A percentile compares a stretch with the other conserved stretches of the same genome.
These are phyloP conservation scores for Sarcophaga carnaria DNA, from an alignment of 2,888 invertebrate genomes.

Conservation along the genomic window DNA sequence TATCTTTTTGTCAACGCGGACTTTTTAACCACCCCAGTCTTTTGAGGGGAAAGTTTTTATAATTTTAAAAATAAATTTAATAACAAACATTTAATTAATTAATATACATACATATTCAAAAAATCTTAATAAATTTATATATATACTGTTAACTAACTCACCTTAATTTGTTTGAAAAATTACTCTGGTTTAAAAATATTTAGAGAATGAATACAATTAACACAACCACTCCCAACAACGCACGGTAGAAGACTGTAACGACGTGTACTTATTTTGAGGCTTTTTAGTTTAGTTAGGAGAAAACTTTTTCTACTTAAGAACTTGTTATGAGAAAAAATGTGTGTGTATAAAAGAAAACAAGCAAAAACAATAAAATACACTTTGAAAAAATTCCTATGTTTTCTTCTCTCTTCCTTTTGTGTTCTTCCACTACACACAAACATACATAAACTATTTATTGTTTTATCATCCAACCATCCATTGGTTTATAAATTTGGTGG, in stretches of 20 bases:
- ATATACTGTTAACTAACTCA: constrained; percentile 20
- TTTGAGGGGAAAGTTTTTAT: not conserved
- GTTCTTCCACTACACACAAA: not conserved
- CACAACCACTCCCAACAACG: constrained; percentile 60
- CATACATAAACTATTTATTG: not conserved
- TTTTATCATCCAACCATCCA: not conserved
- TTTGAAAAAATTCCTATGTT: not conserved
- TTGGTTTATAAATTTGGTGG: constrained; percentile 11
- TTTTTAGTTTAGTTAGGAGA: constrained; percentile 51
- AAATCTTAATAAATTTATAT: not conserved
- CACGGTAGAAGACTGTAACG: constrained; percentile 52
- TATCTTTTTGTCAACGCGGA: not conserved
- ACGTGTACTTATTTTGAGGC: constrained; percentile 38
- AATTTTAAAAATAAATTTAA: not conserved
- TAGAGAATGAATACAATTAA: not conserved
- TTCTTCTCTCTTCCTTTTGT: not conserved
- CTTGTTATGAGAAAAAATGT: constrained; percentile 43
- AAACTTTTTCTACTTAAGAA: constrained; percentile 43
- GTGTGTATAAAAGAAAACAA: constrained; percentile 46
- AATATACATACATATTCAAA: not conserved
- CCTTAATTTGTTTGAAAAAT: constrained; percentile 32
- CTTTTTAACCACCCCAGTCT: not conserved
- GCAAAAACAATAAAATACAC: constrained; percentile 26
- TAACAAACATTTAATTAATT: not conserved
- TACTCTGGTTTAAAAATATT: too few species aligned